A percentile compares a stretch with the other conserved stretches of the same genome.
These are phyloP conservation scores for Tragelaphus scriptus DNA, from an alignment of 2,113 vertebrate species.

Conservation along the genomic window DNA sequence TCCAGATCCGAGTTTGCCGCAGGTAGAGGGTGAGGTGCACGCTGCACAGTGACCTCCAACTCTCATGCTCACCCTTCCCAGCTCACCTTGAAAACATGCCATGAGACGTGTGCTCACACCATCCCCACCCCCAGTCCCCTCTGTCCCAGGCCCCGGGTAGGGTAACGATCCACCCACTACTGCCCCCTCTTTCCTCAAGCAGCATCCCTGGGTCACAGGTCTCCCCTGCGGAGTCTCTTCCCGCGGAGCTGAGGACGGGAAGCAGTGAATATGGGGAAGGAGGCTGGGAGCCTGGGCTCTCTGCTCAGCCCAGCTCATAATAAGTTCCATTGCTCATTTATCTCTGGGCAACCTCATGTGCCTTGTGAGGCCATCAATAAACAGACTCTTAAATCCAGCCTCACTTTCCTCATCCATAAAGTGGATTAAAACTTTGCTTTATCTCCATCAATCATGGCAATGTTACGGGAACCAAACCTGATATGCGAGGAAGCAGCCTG, in stretches of 20 bases:
- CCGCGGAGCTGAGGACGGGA: neutral
- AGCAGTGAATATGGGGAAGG: neutral
- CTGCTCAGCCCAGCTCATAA: neutral
- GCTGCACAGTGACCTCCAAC: neutral
- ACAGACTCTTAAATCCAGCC: neutral
- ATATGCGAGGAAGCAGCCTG: neutral
- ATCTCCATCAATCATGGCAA: neutral
- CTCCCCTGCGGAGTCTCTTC: neutral
- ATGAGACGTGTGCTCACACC: neutral
- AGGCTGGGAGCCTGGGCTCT: neutral
- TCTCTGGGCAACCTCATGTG: neutral
- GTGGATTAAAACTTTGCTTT: neutral
- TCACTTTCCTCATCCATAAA: slow-evolving; percentile 21
- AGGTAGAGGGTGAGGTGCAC: neutral
- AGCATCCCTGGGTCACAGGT: neutral
- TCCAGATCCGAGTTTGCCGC: fast-evolving
- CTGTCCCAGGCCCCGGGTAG: neutral
- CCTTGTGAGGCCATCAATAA: neutral
- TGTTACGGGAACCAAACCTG: neutral
- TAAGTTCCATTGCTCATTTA: neutral
- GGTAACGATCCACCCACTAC: neutral
- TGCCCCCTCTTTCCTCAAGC: neutral
- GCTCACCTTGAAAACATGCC: neutral
- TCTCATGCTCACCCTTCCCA: neutral
- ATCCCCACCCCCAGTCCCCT: neutral